A percentile compares a stretch with the other conserved stretches of the same genome.
These are phyloP conservation scores for Corythornis leucogaster DNA, from an alignment of 2,797 vertebrate species.

Conservation along the genomic window DNA sequence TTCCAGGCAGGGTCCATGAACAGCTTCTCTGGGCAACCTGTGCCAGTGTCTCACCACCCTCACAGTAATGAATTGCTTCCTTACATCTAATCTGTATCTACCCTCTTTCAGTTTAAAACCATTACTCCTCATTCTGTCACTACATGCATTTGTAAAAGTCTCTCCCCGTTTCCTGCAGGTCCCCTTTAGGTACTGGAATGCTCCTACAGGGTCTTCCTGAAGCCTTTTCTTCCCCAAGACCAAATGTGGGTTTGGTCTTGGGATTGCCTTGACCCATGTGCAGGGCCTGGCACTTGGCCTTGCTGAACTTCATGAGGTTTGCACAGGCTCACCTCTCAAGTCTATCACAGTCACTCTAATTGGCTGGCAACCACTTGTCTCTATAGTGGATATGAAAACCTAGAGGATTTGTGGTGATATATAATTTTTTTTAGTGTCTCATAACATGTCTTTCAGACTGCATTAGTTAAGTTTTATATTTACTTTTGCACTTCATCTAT, in stretches of 20 bases:
- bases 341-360: too few species aligned
- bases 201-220: not conserved
- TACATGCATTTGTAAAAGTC: not conserved
- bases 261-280: not conserved
- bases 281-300: not conserved
- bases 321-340: not conserved
- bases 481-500: not conserved
- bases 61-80: not conserved
- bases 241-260: not conserved
- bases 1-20: too few species aligned
- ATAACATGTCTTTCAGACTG: not conserved
- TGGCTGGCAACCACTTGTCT: not conserved
- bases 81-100: not conserved
- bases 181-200: not conserved
- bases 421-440: not conserved
- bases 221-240: not conserved
- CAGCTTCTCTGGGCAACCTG: not conserved
- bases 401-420: not conserved
- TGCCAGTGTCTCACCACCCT: not conserved
- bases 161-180: not conserved
- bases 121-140: not conserved
- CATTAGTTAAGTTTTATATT: not conserved
- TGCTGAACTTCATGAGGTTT: not conserved
- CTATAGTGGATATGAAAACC: not conserved
- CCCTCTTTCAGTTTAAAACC: not conserved